Evolutionary conservation across 2,888 invertebrate species (phyloP), one percentile per base, ranked within the genome.

Genomic region (Pemphredon lugubris): DNA sequence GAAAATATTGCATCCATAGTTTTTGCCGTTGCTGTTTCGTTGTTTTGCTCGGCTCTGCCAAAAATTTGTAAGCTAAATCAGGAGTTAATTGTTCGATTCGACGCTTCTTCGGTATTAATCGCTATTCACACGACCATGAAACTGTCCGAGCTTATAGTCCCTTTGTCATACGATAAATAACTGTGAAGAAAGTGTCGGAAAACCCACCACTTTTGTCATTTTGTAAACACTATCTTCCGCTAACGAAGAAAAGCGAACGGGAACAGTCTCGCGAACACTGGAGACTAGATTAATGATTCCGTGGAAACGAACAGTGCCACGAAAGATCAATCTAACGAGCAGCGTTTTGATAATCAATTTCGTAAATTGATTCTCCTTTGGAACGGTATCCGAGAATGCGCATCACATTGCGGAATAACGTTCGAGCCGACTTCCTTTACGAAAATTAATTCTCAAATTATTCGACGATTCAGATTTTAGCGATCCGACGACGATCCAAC

Each of bases 111-210:
- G 23, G 55, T 16, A 55, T 11, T 32, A 39, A 54, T 21, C 32
- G 30, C 51, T 20, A 40, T 39, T 23, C 32, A 47, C 32, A 74
- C 16, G 54, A 61, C 61, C 72, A 68, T 53, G 32, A 61, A 45
- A 73, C 58, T 61, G 23, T 75, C 45, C 64, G 73, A 75, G 75
- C 75, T 75, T 73, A 64, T 58, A 51, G 61, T 58, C 64, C 61
- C 67, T n/a, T n/a, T 58, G 45, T 40, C 13, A 47, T 66, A 54
- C 23, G 30, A 39, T 32, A 1, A 34, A 34, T 58, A 40, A 57
- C 6, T 32, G 54, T 54, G 53, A 13, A 57, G 51, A 44, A 26
- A 44, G 18, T 47, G 34, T 55, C 47, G 37, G 21, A 50, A 13
- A 58, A 26, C 37, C 63, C 63, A 63, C 32, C 71, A n/a, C 47